These are phyloP conservation scores for Discoglossus pictus DNA, from an alignment of 2,797 vertebrate species.

Conservation along the genomic window DNA sequence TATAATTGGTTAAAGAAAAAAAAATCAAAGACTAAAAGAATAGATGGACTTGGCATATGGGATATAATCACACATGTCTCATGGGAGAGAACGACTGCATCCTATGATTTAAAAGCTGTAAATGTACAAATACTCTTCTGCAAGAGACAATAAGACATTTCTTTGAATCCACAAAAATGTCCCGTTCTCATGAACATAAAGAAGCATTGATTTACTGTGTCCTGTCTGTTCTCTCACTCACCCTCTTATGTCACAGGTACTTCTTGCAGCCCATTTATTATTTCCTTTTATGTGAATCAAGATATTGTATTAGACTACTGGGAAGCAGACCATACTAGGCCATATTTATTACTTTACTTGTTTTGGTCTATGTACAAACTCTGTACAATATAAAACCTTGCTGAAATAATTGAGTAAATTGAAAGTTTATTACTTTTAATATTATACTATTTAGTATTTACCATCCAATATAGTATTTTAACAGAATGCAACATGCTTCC, in stretches of 20 bases:
- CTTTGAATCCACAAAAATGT: constrained; percentile 38
- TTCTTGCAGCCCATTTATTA: constrained; percentile 23
- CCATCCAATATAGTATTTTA: no score
- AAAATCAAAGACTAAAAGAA: no score
- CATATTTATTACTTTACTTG: constrained; percentile 8
- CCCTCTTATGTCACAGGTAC: constrained; percentile 28
- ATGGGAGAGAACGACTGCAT: constrained; percentile 11
- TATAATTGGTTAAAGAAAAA: no score
- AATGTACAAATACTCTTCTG: constrained; percentile 26
- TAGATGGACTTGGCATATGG: constrained; percentile 15
- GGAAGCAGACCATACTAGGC: constrained; percentile 7
- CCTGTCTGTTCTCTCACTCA: constrained; percentile 38
- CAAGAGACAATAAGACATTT: constrained; percentile 27
- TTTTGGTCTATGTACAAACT: no score
- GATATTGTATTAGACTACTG: constrained; percentile 8
- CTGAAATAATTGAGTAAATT: no score
- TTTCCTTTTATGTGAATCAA: constrained; percentile 5
- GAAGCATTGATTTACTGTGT: constrained; percentile 22
- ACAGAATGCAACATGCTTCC: no score
- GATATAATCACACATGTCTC: constrained; percentile 26
- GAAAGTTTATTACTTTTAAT: no score
- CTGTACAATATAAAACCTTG: no score
- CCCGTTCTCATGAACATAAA: constrained; percentile 10
- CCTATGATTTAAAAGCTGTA: constrained; percentile 42
- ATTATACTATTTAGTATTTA: no score